A percentile compares a stretch with the other conserved stretches of the same genome.
Conservation (phyloP, 2,113 vertebrate genomes). For the Cromileptes altivelis region DNA sequence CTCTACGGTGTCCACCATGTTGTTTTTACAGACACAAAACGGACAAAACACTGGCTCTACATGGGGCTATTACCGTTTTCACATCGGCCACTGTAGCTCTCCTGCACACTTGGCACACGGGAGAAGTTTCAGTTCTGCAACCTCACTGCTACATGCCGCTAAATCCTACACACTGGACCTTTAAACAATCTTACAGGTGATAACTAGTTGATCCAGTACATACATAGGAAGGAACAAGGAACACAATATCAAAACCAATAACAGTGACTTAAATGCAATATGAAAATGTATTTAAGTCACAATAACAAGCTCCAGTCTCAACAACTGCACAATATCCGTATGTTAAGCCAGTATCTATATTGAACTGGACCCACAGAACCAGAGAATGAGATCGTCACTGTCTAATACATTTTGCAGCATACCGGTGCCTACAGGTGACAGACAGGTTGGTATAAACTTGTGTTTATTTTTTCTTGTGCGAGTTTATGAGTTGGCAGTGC, state of each 20-base stretch:
- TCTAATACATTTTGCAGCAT: conserved; percentile 24
- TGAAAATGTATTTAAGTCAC: background rate
- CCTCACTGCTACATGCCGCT: too few relatives aligned
- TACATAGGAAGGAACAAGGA: background rate
- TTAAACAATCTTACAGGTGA: too few relatives aligned
- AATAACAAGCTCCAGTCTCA: background rate
- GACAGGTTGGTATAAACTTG: conserved; percentile 22
- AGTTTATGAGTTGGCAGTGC: conserved; percentile 28
- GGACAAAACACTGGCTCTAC: too few relatives aligned
- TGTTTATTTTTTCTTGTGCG: conserved; percentile 8
- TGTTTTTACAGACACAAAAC: too few relatives aligned
- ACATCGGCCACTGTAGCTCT: too few relatives aligned
- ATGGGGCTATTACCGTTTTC: too few relatives aligned
- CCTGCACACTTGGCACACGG: too few relatives aligned
- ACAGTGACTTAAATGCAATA: background rate
- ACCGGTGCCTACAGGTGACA: conserved; percentile 10
- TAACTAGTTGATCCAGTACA: too few relatives aligned
- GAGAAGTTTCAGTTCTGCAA: too few relatives aligned
- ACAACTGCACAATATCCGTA: background rate
- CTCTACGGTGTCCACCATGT: too few relatives aligned
- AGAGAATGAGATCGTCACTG: conserved; percentile 1
- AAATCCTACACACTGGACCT: too few relatives aligned
- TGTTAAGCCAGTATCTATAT: background rate
- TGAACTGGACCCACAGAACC: background rate
- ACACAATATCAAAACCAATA: background rate